These are phyloP conservation scores for Disparrhopalites patrizii DNA, from an alignment of 2,888 invertebrate species.

Conservation along the genomic window DNA sequence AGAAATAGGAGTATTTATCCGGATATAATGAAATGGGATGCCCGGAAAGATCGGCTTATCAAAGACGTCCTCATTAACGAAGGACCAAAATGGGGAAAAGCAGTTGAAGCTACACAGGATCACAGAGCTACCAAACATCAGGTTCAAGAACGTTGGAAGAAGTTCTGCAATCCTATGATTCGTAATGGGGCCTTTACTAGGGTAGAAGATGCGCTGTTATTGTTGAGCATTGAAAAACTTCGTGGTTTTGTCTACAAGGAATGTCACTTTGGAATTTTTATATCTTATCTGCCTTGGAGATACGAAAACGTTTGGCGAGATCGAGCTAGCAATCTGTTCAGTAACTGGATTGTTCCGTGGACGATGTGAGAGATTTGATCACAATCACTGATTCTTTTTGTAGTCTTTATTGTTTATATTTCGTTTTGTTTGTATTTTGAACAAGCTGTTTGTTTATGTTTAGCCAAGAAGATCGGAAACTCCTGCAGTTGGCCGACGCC, in stretches of 20 bases:
- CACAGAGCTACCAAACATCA: constrained; percentile 35
- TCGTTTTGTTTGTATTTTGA: constrained; percentile 1
- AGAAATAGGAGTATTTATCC: constrained; percentile 29
- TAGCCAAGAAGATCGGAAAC: constrained; percentile 43
- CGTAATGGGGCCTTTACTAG: constrained; percentile 40
- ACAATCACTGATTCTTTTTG: background rate
- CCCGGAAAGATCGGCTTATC: constrained; percentile 26
- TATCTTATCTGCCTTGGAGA: constrained; percentile 45
- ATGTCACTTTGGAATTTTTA: constrained; percentile 41
- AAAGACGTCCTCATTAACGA: constrained; percentile 19
- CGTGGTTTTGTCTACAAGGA: constrained; percentile 38
- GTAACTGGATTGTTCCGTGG: constrained; percentile 47
- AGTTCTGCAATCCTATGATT: constrained; percentile 38
- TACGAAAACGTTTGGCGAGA: constrained; percentile 47
- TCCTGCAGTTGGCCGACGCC: constrained; percentile 34
- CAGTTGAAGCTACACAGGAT: constrained; percentile 31
- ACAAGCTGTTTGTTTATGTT: background rate
- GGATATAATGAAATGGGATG: constrained; percentile 34
- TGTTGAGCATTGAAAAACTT: constrained; percentile 41
- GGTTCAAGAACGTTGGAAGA: constrained; percentile 43
- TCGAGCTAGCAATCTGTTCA: constrained; percentile 43
- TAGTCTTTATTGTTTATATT: too few relatives aligned
- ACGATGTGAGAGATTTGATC: too few relatives aligned
- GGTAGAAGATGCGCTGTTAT: constrained; percentile 43
- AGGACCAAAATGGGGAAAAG: constrained; percentile 38